Conservation (phyloP, 1,140 invertebrate species). For the Hycleus phaleratus region DNA sequence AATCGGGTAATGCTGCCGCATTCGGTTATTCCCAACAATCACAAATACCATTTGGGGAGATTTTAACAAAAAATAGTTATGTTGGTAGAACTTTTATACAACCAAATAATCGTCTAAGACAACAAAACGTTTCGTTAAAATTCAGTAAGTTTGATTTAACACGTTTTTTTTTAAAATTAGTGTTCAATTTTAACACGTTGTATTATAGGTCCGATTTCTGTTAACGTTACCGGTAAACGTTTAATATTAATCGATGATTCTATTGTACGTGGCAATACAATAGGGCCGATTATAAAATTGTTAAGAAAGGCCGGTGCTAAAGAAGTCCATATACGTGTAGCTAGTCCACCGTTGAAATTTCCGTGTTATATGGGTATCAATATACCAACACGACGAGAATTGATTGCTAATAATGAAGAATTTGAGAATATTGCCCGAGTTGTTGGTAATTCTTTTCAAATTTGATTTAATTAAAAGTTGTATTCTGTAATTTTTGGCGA, state of each 20-base stretch:
- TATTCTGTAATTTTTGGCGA: too few species aligned
- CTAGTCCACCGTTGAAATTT: constrained; percentile 88
- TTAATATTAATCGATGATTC: constrained; percentile 93
- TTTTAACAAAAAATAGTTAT: constrained; percentile 93
- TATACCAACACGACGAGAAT: constrained; percentile 90
- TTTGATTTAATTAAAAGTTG: too few species aligned
- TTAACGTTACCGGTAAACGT: constrained; percentile 82
- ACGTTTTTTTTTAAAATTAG: neutral
- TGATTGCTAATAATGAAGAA: constrained; percentile 85
- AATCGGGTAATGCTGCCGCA: constrained; percentile 92
- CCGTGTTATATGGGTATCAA: constrained; percentile 99
- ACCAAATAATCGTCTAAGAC: constrained; percentile 79
- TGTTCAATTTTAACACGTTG: neutral
- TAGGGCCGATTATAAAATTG: constrained; percentile 92
- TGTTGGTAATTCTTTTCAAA: constrained; percentile 57
- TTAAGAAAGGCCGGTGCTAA: constrained; percentile 85
- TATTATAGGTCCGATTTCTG: constrained; percentile 66
- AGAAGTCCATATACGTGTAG: constrained; percentile 93
- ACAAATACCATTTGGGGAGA: constrained; percentile 84
- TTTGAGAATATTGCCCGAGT: constrained; percentile 68
- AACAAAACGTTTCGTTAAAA: constrained; percentile 92
- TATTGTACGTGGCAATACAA: constrained; percentile 94
- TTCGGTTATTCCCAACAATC: constrained; percentile 85
- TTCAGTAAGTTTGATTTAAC: constrained; percentile 49
- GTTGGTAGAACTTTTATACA: constrained; percentile 97